Base-by-base conservation (phyloP, 2,888 invertebrate species). In the Nemurella pictetii region DNA sequence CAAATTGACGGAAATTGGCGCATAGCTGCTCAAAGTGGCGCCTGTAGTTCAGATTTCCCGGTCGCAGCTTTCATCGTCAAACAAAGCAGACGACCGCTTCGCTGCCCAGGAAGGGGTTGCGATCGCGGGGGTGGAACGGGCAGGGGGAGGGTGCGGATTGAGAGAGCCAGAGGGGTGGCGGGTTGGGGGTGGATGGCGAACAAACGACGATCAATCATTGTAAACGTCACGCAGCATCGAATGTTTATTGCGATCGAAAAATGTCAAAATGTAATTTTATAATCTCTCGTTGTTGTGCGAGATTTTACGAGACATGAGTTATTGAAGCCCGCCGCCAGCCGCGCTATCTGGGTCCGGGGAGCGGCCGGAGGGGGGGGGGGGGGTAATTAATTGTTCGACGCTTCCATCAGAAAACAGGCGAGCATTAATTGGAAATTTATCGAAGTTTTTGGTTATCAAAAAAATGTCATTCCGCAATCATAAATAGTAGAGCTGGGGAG, bases 341-440 rank as follows among this genome's bases (percentile, higher is more conserved):
- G 75, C 75, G 75, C 26, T 75, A 75, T 75, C 75, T 75, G n/a
- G 12, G 32, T 81, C 26, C 81, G 28, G 81, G 55, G 26, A 27
- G 26, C 12, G 26, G 55, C 15, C 15, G 81, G 32, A 30, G 25
- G 9, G 81, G 35, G 81, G 55, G 30, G 27, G 30, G 75, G 75
- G 32, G 30, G 75, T 77, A 26, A 84, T 77, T 74, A 77, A 74
- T 74, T 80, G 55, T 32, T 55, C 78, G 55, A 32, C 72, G 26
- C 26, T 75, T 75, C 75, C 55, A 55, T 55, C 55, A 55, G 55
- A 75, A 75, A 75, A 75, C 75, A 75, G 30, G 32, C 80, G 80
- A 84, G 85, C 83, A 86, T 86, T 86, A 86, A 86, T 86, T 86
- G 86, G 80, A 86, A 86, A 86, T 86, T 86, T 86, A 86, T 86